Conservation (phyloP, 1,140 invertebrate species). For the Drosophila truncata region DNA sequence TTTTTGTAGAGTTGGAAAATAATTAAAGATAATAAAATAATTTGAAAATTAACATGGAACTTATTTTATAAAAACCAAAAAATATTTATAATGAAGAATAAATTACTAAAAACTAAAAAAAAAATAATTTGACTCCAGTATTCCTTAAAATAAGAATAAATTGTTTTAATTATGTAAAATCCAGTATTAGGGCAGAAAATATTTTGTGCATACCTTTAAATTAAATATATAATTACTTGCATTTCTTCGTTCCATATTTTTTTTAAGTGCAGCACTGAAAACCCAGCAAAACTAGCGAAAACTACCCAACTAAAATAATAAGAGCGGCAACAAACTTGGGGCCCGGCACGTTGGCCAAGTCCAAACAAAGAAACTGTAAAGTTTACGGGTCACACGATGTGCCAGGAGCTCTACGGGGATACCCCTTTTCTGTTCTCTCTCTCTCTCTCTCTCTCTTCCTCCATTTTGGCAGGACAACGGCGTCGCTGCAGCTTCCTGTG, state of each 20-base stretch:
- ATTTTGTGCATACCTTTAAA: too few relatives aligned
- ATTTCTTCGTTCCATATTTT: not conserved
- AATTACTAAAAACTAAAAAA: too few relatives aligned
- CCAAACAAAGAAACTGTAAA: constrained; percentile 82
- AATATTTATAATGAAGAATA: too few relatives aligned
- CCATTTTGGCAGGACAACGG: constrained; percentile 48
- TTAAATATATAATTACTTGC: not conserved
- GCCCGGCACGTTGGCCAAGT: constrained; percentile 56
- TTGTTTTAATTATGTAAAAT: too few relatives aligned
- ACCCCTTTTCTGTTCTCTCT: not conserved
- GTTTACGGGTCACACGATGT: constrained; percentile 76
- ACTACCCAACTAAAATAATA: constrained; percentile 78
- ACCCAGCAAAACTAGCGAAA: constrained; percentile 37
- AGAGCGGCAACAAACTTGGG: constrained; percentile 74
- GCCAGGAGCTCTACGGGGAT: constrained; percentile 41
- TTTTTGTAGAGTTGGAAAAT: not conserved
- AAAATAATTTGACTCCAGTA: too few relatives aligned
- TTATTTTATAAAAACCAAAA: too few relatives aligned
- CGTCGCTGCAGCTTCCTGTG: constrained; percentile 72
- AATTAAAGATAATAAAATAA: not conserved
- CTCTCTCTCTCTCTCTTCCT: not conserved
- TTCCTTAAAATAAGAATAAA: too few relatives aligned
- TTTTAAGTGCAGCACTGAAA: constrained; percentile 3
- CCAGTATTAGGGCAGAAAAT: too few relatives aligned
- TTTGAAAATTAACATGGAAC: too few relatives aligned